These are phyloP conservation scores for Strix aluco DNA, from an alignment of 2,113 vertebrate species.

Conservation along the genomic window DNA sequence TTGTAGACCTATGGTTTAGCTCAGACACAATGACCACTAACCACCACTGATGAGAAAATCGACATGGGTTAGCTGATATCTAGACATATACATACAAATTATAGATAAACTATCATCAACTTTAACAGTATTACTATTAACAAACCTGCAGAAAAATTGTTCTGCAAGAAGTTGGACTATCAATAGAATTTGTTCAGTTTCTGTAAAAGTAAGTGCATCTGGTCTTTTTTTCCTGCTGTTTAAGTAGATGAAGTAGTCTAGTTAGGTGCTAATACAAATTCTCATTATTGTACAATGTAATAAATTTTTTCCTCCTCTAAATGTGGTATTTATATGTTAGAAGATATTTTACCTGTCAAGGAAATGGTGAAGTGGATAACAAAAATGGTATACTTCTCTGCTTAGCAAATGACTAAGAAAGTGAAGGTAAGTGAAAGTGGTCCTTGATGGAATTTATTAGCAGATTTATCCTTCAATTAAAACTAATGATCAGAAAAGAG, in stretches of 20 bases:
- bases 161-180: not conserved
- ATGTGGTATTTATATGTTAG: not conserved
- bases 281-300: not conserved
- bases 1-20: not conserved
- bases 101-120: not conserved
- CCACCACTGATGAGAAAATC: not conserved
- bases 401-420: not conserved
- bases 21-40: not conserved
- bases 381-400: not conserved
- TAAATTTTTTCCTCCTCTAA: not conserved
- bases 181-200: not conserved
- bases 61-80: not conserved
- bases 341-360: not conserved
- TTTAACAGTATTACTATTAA: not conserved
- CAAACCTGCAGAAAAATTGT: not conserved
- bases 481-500: not conserved
- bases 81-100: not conserved
- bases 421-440: not conserved
- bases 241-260: not conserved
- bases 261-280: not conserved
- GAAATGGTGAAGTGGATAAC: not conserved
- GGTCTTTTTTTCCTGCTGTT: not conserved
- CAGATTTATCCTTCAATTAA: not conserved
- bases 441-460: not conserved
- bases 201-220: not conserved